Base-by-base conservation (phyloP, 2,113 vertebrate species). In the Psilopogon haemacephalus region DNA sequence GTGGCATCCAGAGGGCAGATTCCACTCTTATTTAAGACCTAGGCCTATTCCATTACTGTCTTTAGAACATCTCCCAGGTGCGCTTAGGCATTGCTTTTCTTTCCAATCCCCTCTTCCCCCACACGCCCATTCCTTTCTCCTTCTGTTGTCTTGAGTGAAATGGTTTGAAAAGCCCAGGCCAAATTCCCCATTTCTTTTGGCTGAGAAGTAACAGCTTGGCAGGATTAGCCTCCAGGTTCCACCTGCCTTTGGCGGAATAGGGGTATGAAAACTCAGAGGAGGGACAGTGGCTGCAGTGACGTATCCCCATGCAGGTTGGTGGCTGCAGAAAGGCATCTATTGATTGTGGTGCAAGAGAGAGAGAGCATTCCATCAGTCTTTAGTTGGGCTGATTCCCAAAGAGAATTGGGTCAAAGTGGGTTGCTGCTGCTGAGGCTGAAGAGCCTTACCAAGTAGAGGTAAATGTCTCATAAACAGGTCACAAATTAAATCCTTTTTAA, bases 1-100 rank as follows among this genome's bases (percentile, higher is more conserved):
- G 95, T 95, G 90, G 96, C 92, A 92, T 95, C 96, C 70, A 40
- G 52, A 97, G 97, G 97, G 97, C 98, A 98, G 94, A 97, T 97
- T 97, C 95, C 91, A 73, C 87, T 95, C 94, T 96, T 80, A 91
- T 78, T 73, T 87, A 21, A 75, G 94, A 70, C 84, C 73, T 58
- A 70, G 94, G 81, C 77, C 89, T 94, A 59, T 75, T 96, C 67
- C 24, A 62, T 96, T 92, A 88, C 83, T 86, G 80, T 65, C 91
- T 95, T 96, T 87, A 94, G 92, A 97, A 87, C 92, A 93, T 88
- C 83, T 94, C 71, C 84, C 96, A 97, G 95, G 96, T 97, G 94
- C 71, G 54, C 84, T 91, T 85, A 80, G 35, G 59, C 30, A 35
- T 26, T 74, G 64, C 74, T 94, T 94, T 76, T 78, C 71, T 86